Base-by-base conservation (phyloP, 2,797 vertebrate genomes). In the Glyptemys insculpta region DNA sequence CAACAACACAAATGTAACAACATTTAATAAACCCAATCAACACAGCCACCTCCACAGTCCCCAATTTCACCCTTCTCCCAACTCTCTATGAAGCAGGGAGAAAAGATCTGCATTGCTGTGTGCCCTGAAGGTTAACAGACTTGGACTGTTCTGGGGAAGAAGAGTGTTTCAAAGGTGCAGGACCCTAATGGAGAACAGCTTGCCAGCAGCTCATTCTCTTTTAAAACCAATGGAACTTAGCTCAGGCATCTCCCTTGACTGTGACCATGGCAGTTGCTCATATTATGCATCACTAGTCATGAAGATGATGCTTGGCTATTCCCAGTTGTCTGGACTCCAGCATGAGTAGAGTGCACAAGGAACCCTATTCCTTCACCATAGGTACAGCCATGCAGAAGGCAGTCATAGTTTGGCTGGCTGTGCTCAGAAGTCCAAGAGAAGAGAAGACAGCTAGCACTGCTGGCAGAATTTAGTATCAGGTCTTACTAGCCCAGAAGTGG, bases 271-370 rank as follows among this genome's bases (percentile, higher is more conserved):
- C 11, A n/a, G 47, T 41, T 52, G 27, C 2, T 76, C 34, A 2
- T 2, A 59, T 37, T 56, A 16, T 0, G 0, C 68, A 44, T 47
- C 14, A 0, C 41, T 25, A 16, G 5, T 52, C 25, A 41, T 87
- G 34, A 92, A 12, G 34, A 59, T 47, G 86, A 72, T 0, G 2
- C 21, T 0, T 65, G 49, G 29, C 34, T 86, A 56, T 88, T 44
- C 37, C 81, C 49, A 74, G 12, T 37, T 27, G 87, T 91, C 53
- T 0, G 21, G 37, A 59, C 15, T 79, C 50, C 0, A 0, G 21
- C 72, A 54, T 0, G 0, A 49, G 81, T 37, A 81, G 19, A 14
- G 4, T 27, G 41, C 41, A 44, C 11, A 25, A 41, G 37, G 47
- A 84, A 87, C 82, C 80, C 34, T 81, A 50, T 91, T 91, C 47